A percentile compares a stretch with the other conserved stretches of the same genome.
Conservation (phyloP, 2,888 invertebrate genomes). For the Ferrisia virgata region DNA sequence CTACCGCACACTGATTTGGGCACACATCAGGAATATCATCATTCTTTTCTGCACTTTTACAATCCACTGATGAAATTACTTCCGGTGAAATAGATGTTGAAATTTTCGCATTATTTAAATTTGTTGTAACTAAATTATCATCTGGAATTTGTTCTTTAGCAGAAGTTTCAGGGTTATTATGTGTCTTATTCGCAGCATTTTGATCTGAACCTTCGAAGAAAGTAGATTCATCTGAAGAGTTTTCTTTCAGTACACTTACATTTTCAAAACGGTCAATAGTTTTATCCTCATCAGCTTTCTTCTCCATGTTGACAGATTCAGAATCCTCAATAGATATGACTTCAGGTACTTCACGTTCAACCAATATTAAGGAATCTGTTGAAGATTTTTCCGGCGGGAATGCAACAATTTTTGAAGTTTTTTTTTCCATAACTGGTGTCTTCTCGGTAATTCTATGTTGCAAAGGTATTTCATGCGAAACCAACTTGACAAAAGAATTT, state of each 20-base stretch:
- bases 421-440: not conserved
- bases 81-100: not conserved
- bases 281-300: not conserved
- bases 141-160: not conserved
- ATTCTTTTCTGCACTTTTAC: not conserved
- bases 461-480: not conserved
- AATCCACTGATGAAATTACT: not conserved
- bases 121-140: not conserved
- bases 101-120: not conserved
- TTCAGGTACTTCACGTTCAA: not conserved
- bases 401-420: not conserved
- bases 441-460: not conserved
- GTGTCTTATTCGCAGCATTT: not conserved
- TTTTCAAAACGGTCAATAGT: not conserved
- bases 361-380: not conserved
- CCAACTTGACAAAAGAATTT: too few species aligned
- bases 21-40: not conserved
- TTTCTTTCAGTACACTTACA: not conserved
- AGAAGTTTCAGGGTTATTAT: not conserved
- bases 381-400: not conserved
- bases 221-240: conserved; percentile 15
- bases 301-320: not conserved
- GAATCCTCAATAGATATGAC: not conserved
- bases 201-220: conserved; percentile 1
- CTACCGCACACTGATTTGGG: not conserved